Evolutionary conservation across 1,140 invertebrate species (phyloP).

Genomic region (Brachionus paranguensis): DNA sequence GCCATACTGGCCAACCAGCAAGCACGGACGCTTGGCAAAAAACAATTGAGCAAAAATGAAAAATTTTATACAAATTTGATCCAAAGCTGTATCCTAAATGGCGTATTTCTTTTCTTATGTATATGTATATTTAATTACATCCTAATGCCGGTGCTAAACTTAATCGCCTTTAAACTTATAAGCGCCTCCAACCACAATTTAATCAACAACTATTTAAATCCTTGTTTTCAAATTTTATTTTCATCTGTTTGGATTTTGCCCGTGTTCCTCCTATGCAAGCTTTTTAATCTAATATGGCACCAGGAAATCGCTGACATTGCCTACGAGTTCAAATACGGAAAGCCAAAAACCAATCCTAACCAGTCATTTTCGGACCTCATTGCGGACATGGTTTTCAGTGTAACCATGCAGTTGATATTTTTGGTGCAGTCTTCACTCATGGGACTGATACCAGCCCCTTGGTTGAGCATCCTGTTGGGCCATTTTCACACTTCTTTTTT

Average conservation of each 20-base stretch:
- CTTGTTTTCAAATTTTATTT: conserved; percentile 15
- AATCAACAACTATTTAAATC: conserved; percentile 17
- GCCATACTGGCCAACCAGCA: background rate
- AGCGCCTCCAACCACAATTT: background rate
- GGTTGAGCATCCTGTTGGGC: background rate
- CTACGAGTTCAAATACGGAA: conserved; percentile 27
- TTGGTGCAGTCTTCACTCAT: background rate
- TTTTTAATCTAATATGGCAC: conserved; percentile 35
- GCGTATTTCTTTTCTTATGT: conserved; percentile 25
- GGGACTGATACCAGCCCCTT: background rate
- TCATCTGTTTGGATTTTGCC: conserved; percentile 35
- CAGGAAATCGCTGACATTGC: conserved; percentile 37
- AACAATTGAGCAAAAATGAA: background rate
- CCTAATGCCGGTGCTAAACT: conserved; percentile 21
- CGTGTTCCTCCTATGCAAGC: conserved; percentile 22
- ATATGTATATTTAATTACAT: conserved; percentile 32
- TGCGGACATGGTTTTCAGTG: conserved; percentile 27
- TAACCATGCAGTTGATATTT: conserved; percentile 27
- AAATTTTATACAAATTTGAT: conserved; percentile 22
- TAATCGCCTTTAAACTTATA: conserved; percentile 21
- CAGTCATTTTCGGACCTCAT: conserved; percentile 11
- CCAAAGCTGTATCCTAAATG: conserved; percentile 32
- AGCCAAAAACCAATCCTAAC: background rate
- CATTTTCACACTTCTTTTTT: conserved; percentile 28
- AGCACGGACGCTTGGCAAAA: background rate